Percentiles rank a stretch among this genome's conserved stretches.
Evolutionary conservation across 2,888 invertebrate genomes (phyloP).

Genomic region (Aromia moschata): DNA sequence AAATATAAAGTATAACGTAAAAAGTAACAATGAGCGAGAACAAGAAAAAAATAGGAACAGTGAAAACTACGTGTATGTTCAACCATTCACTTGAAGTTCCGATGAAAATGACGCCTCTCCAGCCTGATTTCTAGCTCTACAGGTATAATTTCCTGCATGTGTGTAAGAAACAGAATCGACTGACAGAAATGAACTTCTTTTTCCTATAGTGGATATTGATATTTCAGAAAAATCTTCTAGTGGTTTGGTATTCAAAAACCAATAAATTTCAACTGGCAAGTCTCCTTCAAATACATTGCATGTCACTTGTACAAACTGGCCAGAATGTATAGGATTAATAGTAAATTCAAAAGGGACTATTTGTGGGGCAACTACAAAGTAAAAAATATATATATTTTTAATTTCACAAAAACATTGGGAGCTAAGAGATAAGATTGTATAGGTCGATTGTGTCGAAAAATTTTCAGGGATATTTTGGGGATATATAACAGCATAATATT

Average conservation of each 20-base stretch:
- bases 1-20: too few relatives aligned
- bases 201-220: conserved; percentile 58
- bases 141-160: conserved; percentile 69
- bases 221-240: conserved; percentile 36
- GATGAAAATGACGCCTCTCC: conserved; percentile 65
- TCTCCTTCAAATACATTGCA: conserved; percentile 78
- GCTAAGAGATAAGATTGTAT: too few relatives aligned
- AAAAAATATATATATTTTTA: too few relatives aligned
- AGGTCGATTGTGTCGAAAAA: too few relatives aligned
- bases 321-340: conserved; percentile 70
- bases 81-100: conserved; percentile 67
- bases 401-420: too few relatives aligned
- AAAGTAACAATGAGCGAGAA: too few relatives aligned
- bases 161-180: conserved; percentile 66
- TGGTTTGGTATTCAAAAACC: conserved; percentile 71
- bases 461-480: neutral
- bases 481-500: neutral
- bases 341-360: conserved; percentile 65
- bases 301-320: conserved; percentile 73
- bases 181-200: conserved; percentile 71
- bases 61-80: too few relatives aligned
- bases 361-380: conserved; percentile 48
- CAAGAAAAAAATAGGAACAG: too few relatives aligned
- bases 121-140: conserved; percentile 66
- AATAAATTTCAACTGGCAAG: conserved; percentile 72